These are phyloP conservation scores for Pinna nobilis DNA, from an alignment of 1,140 invertebrate genomes.

Conservation along the genomic window DNA sequence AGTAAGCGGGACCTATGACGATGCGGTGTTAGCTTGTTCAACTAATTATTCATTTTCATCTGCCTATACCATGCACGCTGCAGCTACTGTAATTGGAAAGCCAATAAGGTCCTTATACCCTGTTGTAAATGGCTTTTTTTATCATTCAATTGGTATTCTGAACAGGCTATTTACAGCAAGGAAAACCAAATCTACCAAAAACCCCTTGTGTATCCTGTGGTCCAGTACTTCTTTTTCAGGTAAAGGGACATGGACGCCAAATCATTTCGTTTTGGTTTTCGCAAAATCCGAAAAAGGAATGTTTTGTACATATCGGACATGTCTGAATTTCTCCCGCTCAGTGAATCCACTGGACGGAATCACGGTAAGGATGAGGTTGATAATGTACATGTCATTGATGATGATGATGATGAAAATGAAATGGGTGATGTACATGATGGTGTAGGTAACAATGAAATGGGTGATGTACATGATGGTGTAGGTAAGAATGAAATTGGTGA, in stretches of 20 bases:
- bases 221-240: slow-evolving; percentile 1
- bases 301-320: slow-evolving; percentile 15
- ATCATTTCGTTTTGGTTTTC: slow-evolving; percentile 16
- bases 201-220: slow-evolving; percentile 28
- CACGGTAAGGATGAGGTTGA: neutral
- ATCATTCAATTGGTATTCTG: slow-evolving; percentile 31
- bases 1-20: slow-evolving; percentile 10
- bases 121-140: slow-evolving; percentile 25
- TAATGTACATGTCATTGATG: neutral
- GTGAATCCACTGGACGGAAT: neutral
- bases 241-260: slow-evolving; percentile 15
- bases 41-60: slow-evolving; percentile 13
- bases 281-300: neutral
- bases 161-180: slow-evolving; percentile 17
- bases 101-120: slow-evolving; percentile 27
- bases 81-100: slow-evolving; percentile 34
- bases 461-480: neutral
- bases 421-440: neutral
- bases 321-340: slow-evolving; percentile 13
- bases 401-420: neutral
- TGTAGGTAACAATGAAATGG: neutral
- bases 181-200: neutral
- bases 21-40: slow-evolving; percentile 14
- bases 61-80: slow-evolving; percentile 26
- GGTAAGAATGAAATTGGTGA: too few relatives aligned